Conservation (phyloP, 2,113 vertebrate genomes). For the Pao palembangensis region DNA sequence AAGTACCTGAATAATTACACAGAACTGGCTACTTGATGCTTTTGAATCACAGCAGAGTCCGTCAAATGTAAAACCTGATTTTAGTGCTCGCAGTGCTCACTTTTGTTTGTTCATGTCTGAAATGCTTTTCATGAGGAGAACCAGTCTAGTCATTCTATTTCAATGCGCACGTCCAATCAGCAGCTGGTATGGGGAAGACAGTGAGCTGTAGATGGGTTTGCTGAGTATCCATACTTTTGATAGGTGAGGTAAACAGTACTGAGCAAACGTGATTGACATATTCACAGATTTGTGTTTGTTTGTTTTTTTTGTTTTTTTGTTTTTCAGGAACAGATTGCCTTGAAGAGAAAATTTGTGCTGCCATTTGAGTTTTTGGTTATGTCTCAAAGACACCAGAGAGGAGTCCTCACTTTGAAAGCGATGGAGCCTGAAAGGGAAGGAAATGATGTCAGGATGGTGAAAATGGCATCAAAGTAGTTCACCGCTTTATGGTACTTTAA, state of each 20-base stretch:
- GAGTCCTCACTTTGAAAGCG: slow-evolving; percentile 65
- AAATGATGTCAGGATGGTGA: slow-evolving; percentile 10
- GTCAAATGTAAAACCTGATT: slow-evolving; percentile 72
- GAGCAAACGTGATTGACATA: slow-evolving; percentile 78
- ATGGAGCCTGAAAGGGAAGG: slow-evolving; percentile 54
- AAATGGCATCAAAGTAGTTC: background rate
- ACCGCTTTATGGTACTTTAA: too few species aligned
- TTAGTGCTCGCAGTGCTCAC: slow-evolving; percentile 69
- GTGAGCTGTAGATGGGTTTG: slow-evolving; percentile 71
- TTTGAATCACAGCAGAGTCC: slow-evolving; percentile 77
- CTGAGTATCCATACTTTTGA: slow-evolving; percentile 71
- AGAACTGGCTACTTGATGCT: slow-evolving; percentile 72
- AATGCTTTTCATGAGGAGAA: slow-evolving; percentile 64
- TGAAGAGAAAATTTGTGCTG: slow-evolving; percentile 66
- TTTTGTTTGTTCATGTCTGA: slow-evolving; percentile 46
- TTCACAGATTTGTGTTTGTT: slow-evolving; percentile 56
- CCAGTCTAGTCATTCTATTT: slow-evolving; percentile 75
- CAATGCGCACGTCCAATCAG: slow-evolving; percentile 67
- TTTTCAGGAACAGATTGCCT: slow-evolving; percentile 70
- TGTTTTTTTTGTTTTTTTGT: slow-evolving; percentile 11
- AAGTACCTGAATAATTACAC: slow-evolving; percentile 79
- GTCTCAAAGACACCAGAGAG: slow-evolving; percentile 66
- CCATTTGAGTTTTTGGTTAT: slow-evolving; percentile 77
- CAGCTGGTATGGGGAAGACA: slow-evolving; percentile 78
- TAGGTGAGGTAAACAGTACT: slow-evolving; percentile 77